Percentiles rank a stretch among this genome's conserved stretches.
phyloP scores from a whole-genome alignment of 2,888 invertebrate species.

The Sepiola atlantica region DNA sequence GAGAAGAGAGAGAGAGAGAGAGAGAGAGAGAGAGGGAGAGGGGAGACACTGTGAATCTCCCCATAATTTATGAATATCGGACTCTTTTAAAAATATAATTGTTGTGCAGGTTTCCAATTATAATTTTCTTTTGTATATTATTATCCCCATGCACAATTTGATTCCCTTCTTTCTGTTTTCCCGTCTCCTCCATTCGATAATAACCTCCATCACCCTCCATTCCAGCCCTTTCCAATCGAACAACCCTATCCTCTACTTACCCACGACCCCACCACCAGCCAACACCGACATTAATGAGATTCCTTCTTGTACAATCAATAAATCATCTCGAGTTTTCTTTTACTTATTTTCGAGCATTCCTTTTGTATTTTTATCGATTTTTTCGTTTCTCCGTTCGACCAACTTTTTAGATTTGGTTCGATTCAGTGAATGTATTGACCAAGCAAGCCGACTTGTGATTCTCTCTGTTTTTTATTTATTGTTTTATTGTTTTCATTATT shows the following conservation, averaged over 20 bases:
- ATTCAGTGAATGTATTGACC: not conserved
- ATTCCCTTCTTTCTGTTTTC: not conserved
- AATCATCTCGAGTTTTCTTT: not conserved
- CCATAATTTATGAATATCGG: too few relatives aligned
- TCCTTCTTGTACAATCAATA: not conserved
- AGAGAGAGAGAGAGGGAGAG: too few relatives aligned
- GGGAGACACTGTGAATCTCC: too few relatives aligned
- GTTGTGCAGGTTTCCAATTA: too few relatives aligned
- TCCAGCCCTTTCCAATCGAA: not conserved
- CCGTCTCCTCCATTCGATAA: not conserved
- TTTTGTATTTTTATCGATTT: not conserved
- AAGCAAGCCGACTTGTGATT: not conserved
- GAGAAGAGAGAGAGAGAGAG: too few relatives aligned
- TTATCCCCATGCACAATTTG: not conserved
- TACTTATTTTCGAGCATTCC: not conserved
- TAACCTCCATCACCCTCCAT: not conserved
- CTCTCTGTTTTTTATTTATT: not conserved
- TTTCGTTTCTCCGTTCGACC: not conserved
- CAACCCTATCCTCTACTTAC: not conserved
- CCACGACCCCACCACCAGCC: not conserved
- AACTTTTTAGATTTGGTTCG: slow-evolving; percentile 2
- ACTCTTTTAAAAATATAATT: too few relatives aligned
- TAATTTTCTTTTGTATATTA: not conserved
- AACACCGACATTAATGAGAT: not conserved
- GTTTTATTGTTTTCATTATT: not conserved